Evolutionary conservation across 2,888 invertebrate genomes (phyloP), one percentile per base, ranked within the genome.

Genomic region (Synanthedon vespiformis): DNA sequence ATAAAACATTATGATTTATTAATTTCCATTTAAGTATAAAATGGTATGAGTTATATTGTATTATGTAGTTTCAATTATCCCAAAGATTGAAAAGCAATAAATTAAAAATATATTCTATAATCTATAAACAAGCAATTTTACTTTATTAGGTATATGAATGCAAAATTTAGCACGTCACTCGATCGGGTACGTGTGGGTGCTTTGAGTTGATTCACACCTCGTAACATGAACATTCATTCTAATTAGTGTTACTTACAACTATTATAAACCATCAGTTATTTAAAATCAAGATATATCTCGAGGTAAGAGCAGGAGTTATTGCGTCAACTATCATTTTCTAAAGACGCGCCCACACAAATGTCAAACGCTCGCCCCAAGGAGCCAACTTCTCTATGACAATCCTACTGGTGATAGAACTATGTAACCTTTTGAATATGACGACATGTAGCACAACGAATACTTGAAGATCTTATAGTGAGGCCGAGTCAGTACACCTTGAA

Each of bases 131-230:
- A 10, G n/a, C n/a, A n/a, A 34, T 1, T 61, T 57, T 55, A 4
- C 48, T 8, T 2, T n/a, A 41, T 1, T 22, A n/a, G n/a, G n/a
- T n/a, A 27, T 61, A 54, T 57, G 59, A 57, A 61, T 57, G 52
- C 48, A 44, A 50, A 40, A n/a, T 41, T n/a, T 13, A 8, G 44
- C 12, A 18, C 67, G 59, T 53, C 64, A 61, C 63, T 65, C 64
- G 16, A 40, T 51, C 52, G 60, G 61, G 50, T 48, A 62, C 64
- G 80, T 78, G 74, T 78, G 74, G 78, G 77, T 74, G 77, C 58
- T 56, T 56, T 14, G 58, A 62, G 69, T 63, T 77, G 70, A 71
- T 65, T 73, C 76, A 68, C 68, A 67, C 53, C 57, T 55, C 59
- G 61, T 58, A 41, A 13, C 57, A 52, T 54, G 58, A 64, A 58